Base-by-base conservation (phyloP, 1,140 invertebrate genomes). In the Argopecten irradians region DNA sequence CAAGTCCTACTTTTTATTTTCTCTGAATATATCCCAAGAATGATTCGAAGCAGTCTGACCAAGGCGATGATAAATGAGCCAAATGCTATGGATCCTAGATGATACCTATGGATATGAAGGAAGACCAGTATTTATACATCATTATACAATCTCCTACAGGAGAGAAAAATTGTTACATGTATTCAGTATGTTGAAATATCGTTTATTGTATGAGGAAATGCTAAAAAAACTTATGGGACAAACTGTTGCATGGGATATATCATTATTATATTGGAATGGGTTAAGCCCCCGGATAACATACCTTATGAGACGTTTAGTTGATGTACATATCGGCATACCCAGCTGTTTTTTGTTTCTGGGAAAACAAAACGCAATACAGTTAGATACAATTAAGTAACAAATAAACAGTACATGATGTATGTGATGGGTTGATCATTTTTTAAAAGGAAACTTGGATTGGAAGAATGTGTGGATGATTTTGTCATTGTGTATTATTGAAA, bases 21-120 rank as follows among this genome's bases (percentile, higher is more conserved):
- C 71, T 86, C 43, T 91, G 90, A 34, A 93, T 90, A 36, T 91
- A 93, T 14, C 46, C 90, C 0, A 93, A n/a, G 90, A 28, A 93
- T 90, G 2, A 93, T 0, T 41, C 92, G 87, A 0, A 90, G 89
- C 2, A 93, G 82, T 34, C 97, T 96, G 33, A 98, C 98, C 84
- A 98, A 97, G 22, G 98, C 97, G 91, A 99, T 97, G 36, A 99
- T 97, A 0, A 99, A 95, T 0, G 98, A 97, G 0, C 98, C 99
- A 94, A 99, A 98, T 0, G 98, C 99, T 19, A 99, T 94, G 0
- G 98, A 99, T 13, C 99, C 99, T 86, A 99, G 93, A 95, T 99
- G 98, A 94, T 98, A 99, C 83, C 98, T 91, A 84, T 36, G 55
- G 22, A 71, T 71, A n/a, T 84, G 34, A 35, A 84, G 28, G 34